A percentile compares a stretch with the other conserved stretches of the same genome.
phyloP scores from a whole-genome alignment of 2,888 invertebrate species.

The Nemapogon koenigi region DNA sequence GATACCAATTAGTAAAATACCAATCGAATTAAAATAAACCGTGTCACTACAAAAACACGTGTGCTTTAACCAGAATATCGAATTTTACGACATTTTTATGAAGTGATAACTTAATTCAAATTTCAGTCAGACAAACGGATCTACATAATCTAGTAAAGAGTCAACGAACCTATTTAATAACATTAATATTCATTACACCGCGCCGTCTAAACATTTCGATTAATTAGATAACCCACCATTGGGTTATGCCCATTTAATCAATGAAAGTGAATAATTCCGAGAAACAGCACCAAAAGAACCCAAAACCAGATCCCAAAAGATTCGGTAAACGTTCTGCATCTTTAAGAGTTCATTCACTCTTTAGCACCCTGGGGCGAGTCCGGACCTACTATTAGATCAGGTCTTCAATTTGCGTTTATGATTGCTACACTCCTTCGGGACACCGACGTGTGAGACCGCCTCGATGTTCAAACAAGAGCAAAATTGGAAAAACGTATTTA shows the following conservation, averaged over 20 bases:
- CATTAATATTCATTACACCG: conserved; percentile 1
- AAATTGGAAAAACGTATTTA: too few relatives aligned
- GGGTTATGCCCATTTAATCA: conserved; percentile 1
- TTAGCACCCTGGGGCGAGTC: conserved; percentile 13
- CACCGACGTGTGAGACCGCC: conserved; percentile 21
- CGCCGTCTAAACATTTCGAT: background rate
- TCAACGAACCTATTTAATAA: conserved; percentile 1
- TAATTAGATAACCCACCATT: conserved; percentile 5
- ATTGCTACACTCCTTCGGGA: conserved; percentile 15
- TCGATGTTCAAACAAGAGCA: conserved; percentile 5
- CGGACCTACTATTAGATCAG: conserved; percentile 16
- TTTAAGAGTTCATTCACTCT: conserved; percentile 17
- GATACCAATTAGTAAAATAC: too few relatives aligned
- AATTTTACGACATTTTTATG: conserved; percentile 44
- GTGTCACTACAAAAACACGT: too few relatives aligned
- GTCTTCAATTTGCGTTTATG: conserved; percentile 17
- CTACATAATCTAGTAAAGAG: conserved; percentile 4
- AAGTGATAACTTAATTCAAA: conserved; percentile 2
- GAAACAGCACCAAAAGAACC: conserved; percentile 4
- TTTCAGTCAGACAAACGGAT: background rate
- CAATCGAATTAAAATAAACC: too few relatives aligned
- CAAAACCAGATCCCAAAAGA: conserved; percentile 4
- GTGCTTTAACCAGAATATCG: conserved; percentile 24
- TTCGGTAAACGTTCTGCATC: conserved; percentile 1
- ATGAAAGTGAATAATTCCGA: conserved; percentile 5